Percentiles rank a stretch among this genome's conserved stretches.
These are phyloP conservation scores for Lutraria rhynchaena DNA, from an alignment of 1,140 invertebrate genomes.

Conservation along the genomic window DNA sequence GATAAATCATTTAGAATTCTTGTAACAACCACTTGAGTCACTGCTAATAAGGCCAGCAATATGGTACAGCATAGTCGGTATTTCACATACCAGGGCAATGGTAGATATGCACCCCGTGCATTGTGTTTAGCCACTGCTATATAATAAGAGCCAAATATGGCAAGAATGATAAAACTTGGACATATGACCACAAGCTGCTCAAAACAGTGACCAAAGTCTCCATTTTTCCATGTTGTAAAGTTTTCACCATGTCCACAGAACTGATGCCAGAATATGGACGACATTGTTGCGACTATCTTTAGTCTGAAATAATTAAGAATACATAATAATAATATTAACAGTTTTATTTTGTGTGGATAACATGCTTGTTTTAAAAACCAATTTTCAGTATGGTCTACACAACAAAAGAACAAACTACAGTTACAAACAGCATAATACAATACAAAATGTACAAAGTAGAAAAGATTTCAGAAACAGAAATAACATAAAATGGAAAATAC, in stretches of 20 bases:
- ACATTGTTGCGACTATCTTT: slow-evolving; percentile 22
- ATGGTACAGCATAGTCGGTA: slow-evolving; percentile 62
- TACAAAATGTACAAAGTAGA: no score
- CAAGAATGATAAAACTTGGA: slow-evolving; percentile 85
- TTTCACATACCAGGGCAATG: slow-evolving; percentile 73
- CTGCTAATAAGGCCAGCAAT: slow-evolving; percentile 85
- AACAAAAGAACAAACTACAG: no score
- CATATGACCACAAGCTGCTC: slow-evolving; percentile 88
- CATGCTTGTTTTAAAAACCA: no score
- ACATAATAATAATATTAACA: no score
- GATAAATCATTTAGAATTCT: slow-evolving; percentile 83
- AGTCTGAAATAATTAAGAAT: slow-evolving; percentile 11
- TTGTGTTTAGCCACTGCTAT: slow-evolving; percentile 85
- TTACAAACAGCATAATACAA: no score
- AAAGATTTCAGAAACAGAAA: no score
- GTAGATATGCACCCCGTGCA: slow-evolving; percentile 85
- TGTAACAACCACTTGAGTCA: slow-evolving; percentile 86
- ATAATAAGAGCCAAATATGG: slow-evolving; percentile 89
- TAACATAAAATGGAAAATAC: no score
- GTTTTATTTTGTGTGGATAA: no score
- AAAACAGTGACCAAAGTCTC: slow-evolving; percentile 91
- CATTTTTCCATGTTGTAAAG: slow-evolving; percentile 73
- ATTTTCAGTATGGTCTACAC: no score
- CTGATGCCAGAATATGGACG: slow-evolving; percentile 67
- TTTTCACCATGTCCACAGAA: slow-evolving; percentile 77